Evolutionary conservation across 2,888 invertebrate genomes (phyloP).

Genomic region (Geotrupes spiniger): DNA sequence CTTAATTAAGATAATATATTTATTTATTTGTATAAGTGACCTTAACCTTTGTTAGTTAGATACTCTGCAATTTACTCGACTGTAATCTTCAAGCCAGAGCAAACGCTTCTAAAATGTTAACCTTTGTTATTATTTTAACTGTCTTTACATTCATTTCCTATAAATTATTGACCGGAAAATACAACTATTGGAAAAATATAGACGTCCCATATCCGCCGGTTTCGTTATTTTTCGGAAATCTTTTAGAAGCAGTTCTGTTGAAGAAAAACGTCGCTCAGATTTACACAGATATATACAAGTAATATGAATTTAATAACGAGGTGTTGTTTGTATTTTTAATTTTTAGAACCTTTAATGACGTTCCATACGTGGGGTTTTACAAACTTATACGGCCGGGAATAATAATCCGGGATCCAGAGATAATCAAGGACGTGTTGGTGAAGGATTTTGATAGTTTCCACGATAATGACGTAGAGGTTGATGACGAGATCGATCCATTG

Average conservation of each 20-base stretch:
- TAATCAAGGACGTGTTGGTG: constrained; percentile 40
- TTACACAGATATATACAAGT: constrained; percentile 38
- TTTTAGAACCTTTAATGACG: constrained; percentile 24
- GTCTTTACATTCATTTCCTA: background rate
- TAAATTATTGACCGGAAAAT: constrained; percentile 6
- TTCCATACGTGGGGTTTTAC: constrained; percentile 44
- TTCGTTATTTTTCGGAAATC: constrained; percentile 34
- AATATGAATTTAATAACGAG: too few relatives aligned
- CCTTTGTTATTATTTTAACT: background rate
- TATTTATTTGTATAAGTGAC: too few relatives aligned
- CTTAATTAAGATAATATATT: too few relatives aligned
- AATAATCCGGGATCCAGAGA: constrained; percentile 41
- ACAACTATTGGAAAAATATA: constrained; percentile 28
- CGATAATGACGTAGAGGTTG: constrained; percentile 43
- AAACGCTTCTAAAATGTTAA: background rate
- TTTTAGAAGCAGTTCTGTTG: constrained; percentile 31
- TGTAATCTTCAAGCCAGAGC: too few relatives aligned
- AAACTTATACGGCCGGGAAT: constrained; percentile 38
- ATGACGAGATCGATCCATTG: constrained; percentile 50
- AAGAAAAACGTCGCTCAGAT: constrained; percentile 34
- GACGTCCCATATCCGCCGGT: constrained; percentile 34
- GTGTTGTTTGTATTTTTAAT: too few relatives aligned
- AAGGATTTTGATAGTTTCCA: constrained; percentile 45
- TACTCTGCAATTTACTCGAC: too few relatives aligned
- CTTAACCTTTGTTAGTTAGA: too few relatives aligned